Evolutionary conservation across 37 sponge, comb jelly and placozoan genomes (phyloP), one percentile per base, ranked within the genome.

Genomic region (Theonella swinhoei): DNA sequence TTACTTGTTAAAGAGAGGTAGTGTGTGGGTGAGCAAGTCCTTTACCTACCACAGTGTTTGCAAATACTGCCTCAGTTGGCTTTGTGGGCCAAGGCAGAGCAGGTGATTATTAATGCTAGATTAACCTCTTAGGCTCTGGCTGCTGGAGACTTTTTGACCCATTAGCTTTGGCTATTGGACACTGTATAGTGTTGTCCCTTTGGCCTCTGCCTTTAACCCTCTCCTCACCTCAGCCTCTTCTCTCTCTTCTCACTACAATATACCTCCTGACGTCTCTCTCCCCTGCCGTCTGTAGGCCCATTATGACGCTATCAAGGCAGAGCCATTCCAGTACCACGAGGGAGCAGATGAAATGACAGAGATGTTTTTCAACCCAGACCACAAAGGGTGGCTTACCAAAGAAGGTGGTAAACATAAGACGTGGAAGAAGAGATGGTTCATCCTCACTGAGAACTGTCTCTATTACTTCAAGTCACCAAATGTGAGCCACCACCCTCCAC

Each of bases 401-500:
- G 90, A 91, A 88, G 93, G 91, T 19, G 97, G 97, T 26, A 94
- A 94, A 71, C 93, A 92, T 77, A 97, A 94, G 82, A 90, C 78
- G 34, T 94, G 95, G 92, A 72, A 79, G 67, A 87, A 80, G 58
- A 70, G 97, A 3, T 97, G 93, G 90, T 97, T 97, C 41, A 88
- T 97, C 60, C 84, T 97, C 23, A 94, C 92, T 31, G 95, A 97
- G 62, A 97, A 97, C 74, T 97, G 97, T 81, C 87, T 97, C 63
- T 97, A 94, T 72, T 97, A 97, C 76, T 97, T 97, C 88, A 87
- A 90, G 66, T 72, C 73, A 29, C 93, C 91, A 0, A 37, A 24
- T 7, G 87, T 86, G 30, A 78, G 87, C 73, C 22, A 4, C 47
- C 4, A 9, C 64, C 24, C 26, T n/a, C n/a, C n/a, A n/a, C n/a